Evolutionary conservation across 2,113 vertebrate genomes (phyloP), one percentile per base, ranked within the genome.

Genomic region (Caranx melampygus): DNA sequence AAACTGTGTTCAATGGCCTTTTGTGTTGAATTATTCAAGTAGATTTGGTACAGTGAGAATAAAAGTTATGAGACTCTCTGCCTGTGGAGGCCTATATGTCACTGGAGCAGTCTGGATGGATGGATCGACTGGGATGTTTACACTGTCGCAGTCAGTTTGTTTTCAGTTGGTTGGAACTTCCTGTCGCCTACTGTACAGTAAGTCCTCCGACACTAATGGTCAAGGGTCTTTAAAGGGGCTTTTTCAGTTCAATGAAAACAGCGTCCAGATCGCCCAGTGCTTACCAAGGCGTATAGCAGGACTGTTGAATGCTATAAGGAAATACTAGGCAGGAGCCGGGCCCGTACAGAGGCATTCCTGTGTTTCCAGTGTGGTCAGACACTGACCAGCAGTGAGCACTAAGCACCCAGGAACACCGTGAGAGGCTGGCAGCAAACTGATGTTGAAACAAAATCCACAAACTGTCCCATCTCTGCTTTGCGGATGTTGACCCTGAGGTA

Each of bases 21-120:
- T 90, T 89, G 86, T 91, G 83, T 91, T 89, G 82, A 81, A 79
- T 87, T 86, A 89, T 95, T 95, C 95, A 95, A 95, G 95, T 95
- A 94, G 84, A 88, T 94, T 93, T 90, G 90, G 87, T 94, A 94
- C 93, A 94, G 93, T 93, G 90, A 94, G 91, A 87, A 65, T 73
- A 86, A 89, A 88, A 73, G 78, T 81, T 80, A 65, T 61, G 49
- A 87, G 77, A 88, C 85, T 70, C 85, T 70, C 59, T 75, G 75
- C 86, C 82, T 89, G 65, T 80, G 82, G 75, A 88, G 73, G 72
- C 81, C 74, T 85, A 62, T 62, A 74, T 75, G 79, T 86, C 83
- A 79, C 68, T 20, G 62, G 26, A 75, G 77, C 83, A 81, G 68
- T 87, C 85, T 87, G 86, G 80, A 75, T 85, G 90, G 85, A 79